These are phyloP conservation scores for Erythrolamprus reginae DNA, from an alignment of 2,113 vertebrate genomes.

Conservation along the genomic window DNA sequence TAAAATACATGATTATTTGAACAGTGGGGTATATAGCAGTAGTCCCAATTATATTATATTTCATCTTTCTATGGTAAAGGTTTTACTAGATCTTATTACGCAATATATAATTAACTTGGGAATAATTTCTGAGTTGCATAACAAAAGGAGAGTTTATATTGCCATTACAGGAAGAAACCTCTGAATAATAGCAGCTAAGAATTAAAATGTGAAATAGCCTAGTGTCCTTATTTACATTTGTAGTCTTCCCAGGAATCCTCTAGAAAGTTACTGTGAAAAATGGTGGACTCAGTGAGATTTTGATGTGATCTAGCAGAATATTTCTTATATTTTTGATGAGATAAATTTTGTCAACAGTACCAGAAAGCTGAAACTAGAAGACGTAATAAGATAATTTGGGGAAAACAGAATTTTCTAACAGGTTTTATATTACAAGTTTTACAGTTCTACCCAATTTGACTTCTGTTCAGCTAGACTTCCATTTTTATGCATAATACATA, in stretches of 20 bases:
- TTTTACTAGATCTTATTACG: not conserved
- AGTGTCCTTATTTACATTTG: not conserved
- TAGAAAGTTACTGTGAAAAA: not conserved
- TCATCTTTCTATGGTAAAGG: not conserved
- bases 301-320: not conserved
- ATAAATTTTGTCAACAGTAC: not conserved
- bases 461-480: constrained; percentile 4
- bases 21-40: not conserved
- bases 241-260: not conserved
- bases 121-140: not conserved
- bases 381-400: not conserved
- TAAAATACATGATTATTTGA: not conserved
- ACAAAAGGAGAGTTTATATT: not conserved
- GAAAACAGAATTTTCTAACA: not conserved
- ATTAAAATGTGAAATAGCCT: not conserved
- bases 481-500: not conserved
- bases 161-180: not conserved
- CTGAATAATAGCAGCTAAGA: not conserved
- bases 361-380: not conserved
- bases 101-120: not conserved
- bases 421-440: constrained; percentile 5
- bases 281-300: not conserved
- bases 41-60: not conserved
- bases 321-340: not conserved
- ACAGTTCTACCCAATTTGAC: not conserved